A percentile compares a stretch with the other conserved stretches of the same genome.
phyloP scores from a whole-genome alignment of 2,888 invertebrate species.

The Chrysolina haemoptera region DNA sequence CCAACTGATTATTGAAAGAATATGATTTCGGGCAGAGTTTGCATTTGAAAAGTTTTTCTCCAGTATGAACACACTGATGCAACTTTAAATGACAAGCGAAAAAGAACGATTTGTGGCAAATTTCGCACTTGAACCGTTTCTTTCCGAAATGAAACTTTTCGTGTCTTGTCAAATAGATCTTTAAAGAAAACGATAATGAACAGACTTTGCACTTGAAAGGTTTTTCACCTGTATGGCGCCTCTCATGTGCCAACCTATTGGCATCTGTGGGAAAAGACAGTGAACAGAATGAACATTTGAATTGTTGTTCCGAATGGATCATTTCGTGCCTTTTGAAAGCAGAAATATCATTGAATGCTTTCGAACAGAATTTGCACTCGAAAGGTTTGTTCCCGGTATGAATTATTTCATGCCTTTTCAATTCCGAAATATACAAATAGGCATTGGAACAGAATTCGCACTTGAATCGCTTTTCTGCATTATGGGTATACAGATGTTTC shows the following conservation, averaged over 20 bases:
- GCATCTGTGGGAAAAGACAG: neutral
- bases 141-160: neutral
- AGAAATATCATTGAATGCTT: slow-evolving; percentile 65
- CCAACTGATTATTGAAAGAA: too few relatives aligned
- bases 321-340: neutral
- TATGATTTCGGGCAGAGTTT: too few relatives aligned
- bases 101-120: neutral
- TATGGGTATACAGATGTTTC: slow-evolving; percentile 70
- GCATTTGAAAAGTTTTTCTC: too few relatives aligned
- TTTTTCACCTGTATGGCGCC: neutral
- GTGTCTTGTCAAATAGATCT: neutral
- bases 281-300: slow-evolving; percentile 52
- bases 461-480: slow-evolving; percentile 84
- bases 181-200: neutral
- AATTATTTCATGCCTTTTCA: slow-evolving; percentile 54
- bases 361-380: slow-evolving; percentile 69
- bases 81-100: too few relatives aligned
- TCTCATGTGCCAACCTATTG: neutral
- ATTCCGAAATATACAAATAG: slow-evolving; percentile 80
- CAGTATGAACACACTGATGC: too few relatives aligned
- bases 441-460: slow-evolving; percentile 83
- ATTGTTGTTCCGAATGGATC: slow-evolving; percentile 19
- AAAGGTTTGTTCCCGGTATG: slow-evolving; percentile 70
- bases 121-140: neutral
- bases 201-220: neutral